Conservation (phyloP, 2,888 invertebrate genomes). For the Chrysotoxum bicinctum region DNA sequence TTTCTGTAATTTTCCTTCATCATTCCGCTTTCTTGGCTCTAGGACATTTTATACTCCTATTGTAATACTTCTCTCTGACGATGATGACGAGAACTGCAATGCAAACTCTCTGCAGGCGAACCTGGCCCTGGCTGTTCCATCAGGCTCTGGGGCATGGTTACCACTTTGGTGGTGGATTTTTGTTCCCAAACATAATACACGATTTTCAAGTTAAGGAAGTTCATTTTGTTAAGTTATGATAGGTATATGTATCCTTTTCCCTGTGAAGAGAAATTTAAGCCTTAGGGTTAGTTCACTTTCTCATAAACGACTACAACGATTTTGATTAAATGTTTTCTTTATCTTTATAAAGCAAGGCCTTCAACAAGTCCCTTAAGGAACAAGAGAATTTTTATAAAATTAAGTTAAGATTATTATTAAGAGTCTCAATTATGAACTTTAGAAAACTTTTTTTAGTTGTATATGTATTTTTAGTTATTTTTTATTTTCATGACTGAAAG, state of each 20-base stretch:
- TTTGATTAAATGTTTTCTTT: neutral
- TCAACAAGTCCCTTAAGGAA: neutral
- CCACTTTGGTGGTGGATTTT: neutral
- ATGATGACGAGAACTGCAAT: conserved; percentile 54
- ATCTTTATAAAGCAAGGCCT: neutral
- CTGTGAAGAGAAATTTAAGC: no score
- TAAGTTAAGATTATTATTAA: no score
- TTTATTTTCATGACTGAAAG: neutral
- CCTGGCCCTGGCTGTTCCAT: conserved; percentile 18
- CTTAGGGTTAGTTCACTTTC: neutral
- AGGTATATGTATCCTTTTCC: no score
- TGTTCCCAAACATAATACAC: neutral
- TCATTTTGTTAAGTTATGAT: no score
- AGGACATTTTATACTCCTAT: conserved; percentile 65
- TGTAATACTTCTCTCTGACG: conserved; percentile 64
- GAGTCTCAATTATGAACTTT: no score
- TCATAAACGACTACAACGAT: neutral
- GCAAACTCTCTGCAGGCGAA: conserved; percentile 54
- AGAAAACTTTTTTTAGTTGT: neutral
- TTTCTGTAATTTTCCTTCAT: conserved; percentile 73
- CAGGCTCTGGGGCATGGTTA: conserved; percentile 12
- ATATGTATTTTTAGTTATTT: neutral
- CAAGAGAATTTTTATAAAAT: no score
- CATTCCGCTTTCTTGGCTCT: conserved; percentile 71
- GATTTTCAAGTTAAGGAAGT: neutral